Evolutionary conservation across 2,113 vertebrate species (phyloP), one percentile per base, ranked within the genome.

Genomic region (Paracyprichromis sp.): DNA sequence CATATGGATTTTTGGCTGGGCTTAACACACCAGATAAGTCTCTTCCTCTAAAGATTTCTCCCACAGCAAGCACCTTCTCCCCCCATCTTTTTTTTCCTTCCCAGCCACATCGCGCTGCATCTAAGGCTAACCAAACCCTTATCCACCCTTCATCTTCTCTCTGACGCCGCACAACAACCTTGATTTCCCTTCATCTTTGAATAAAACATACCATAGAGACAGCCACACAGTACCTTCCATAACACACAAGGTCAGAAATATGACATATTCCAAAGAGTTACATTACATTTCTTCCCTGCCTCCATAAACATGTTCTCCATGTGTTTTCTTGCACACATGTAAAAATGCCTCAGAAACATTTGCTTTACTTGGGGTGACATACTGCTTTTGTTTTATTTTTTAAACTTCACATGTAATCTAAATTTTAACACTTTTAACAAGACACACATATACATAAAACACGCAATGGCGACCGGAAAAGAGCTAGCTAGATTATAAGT

Each of bases 401-500:
- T 83, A 50, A 78, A 52, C 26, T 78, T 78, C 45, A 78, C 45
- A 89, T 88, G 80, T 90, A 86, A 84, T 89, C 73, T 59, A 16
- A 59, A 79, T 94, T 88, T 89, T 63, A 82, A 86, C 86, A 90
- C 84, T 69, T 90, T 61, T 82, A 84, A 96, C 86, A 87, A 88
- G 54, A 94, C 91, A 95, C 89, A 92, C 92, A 95, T 88, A 89
- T 88, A 94, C 93, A 95, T 81, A 91, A 88, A 93, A 94, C 86
- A 92, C 43, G 47, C 59, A 56, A 53, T 80, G 80, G 83, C 69
- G 19, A 93, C 93, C 84, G 47, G 93, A 93, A 53, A 83, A 94
- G 94, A 95, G 94, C 95, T 94, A 95, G 95, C 92, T 91, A 80
- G 88, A 95, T 92, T 92, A 94, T 80, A 86, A 80, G 88, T 92